A percentile compares a stretch with the other conserved stretches of the same genome.
Evolutionary conservation across 2,113 vertebrate species (phyloP).

Genomic region (Oriolus oriolus): DNA sequence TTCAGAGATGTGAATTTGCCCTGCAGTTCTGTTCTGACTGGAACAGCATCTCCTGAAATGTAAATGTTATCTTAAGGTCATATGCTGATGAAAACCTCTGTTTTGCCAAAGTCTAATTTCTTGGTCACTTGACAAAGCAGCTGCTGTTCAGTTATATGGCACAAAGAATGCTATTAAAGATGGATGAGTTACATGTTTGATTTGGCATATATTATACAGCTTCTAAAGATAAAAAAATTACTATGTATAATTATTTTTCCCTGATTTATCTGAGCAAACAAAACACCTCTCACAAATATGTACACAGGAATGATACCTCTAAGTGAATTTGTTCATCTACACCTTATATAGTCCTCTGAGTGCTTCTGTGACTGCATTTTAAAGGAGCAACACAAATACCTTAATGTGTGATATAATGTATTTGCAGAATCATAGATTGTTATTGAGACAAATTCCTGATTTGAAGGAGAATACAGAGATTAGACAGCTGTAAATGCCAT

Average conservation of each 20-base stretch:
- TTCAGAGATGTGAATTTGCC: slow-evolving; percentile 27
- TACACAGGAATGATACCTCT: neutral
- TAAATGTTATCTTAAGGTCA: slow-evolving; percentile 68
- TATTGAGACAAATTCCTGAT: neutral
- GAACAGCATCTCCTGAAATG: slow-evolving; percentile 49
- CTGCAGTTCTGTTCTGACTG: slow-evolving; percentile 31
- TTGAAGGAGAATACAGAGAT: neutral
- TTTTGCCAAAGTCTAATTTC: slow-evolving; percentile 57
- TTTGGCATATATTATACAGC: slow-evolving; percentile 21
- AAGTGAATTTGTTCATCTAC: neutral
- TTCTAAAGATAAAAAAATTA: slow-evolving; percentile 1
- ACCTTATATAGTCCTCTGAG: neutral
- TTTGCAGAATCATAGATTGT: neutral
- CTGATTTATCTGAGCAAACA: neutral
- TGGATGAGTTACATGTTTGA: neutral
- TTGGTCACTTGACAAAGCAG: slow-evolving; percentile 59
- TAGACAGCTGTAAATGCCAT: neutral
- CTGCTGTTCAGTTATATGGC: slow-evolving; percentile 17
- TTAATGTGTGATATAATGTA: neutral
- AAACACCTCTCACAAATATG: neutral
- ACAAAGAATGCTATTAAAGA: slow-evolving; percentile 20
- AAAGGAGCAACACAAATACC: neutral
- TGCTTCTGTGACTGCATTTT: neutral
- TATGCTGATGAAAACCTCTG: slow-evolving; percentile 59
- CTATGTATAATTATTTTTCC: neutral